phyloP scores from a whole-genome alignment of 2,888 invertebrate genomes.

The Salticus scenicus region DNA sequence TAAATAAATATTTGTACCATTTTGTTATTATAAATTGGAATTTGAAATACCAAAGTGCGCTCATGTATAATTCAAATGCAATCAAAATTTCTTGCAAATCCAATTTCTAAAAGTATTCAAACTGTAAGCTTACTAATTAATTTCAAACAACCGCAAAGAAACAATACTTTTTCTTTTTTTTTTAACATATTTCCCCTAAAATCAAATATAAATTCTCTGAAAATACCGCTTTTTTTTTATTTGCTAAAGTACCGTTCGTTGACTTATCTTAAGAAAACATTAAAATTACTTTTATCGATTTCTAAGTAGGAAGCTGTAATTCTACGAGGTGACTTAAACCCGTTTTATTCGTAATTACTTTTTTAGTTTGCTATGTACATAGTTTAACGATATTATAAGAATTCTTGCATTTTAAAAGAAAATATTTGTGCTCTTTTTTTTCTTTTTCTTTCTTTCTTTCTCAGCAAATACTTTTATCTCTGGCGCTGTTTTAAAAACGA shows the following conservation, averaged over 20 bases:
- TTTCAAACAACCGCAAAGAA: too few species aligned
- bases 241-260: not conserved
- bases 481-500: too few species aligned
- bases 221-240: not conserved
- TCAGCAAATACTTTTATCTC: too few species aligned
- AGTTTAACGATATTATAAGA: not conserved
- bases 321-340: not conserved
- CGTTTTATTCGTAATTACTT: not conserved
- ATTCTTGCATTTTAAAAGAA: not conserved
- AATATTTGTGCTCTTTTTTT: not conserved
- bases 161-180: not conserved
- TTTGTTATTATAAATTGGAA: too few species aligned
- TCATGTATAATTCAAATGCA: too few species aligned
- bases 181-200: not conserved
- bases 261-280: not conserved
- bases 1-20: too few species aligned
- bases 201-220: not conserved
- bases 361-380: not conserved
- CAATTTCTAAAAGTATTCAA: too few species aligned
- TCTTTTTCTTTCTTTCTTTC: too few species aligned
- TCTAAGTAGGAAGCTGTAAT: not conserved
- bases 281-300: slow-evolving; percentile 2
- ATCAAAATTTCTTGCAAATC: too few species aligned
- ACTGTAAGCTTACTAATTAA: too few species aligned
- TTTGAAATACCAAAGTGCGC: too few species aligned